A percentile compares a stretch with the other conserved stretches of the same genome.
Conservation (phyloP, 2,888 invertebrate genomes). For the Agonum fuliginosum region DNA sequence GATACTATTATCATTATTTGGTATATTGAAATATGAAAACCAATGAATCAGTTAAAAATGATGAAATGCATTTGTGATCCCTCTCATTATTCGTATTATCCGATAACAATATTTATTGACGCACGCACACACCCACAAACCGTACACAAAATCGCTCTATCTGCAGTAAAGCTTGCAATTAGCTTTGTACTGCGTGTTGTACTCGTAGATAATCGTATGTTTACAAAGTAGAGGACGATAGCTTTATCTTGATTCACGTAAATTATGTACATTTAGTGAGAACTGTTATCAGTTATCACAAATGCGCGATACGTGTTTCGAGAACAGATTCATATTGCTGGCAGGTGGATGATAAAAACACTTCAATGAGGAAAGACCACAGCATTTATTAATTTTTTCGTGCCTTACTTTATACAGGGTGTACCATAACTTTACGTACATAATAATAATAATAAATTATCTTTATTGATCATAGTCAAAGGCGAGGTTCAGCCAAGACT, state of each 20-base stretch:
- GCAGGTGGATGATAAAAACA: slow-evolving; percentile 21
- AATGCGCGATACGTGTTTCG: slow-evolving; percentile 14
- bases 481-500: too few relatives aligned
- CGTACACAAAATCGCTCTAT: slow-evolving; percentile 32
- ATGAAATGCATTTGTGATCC: too few relatives aligned
- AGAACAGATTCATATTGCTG: slow-evolving; percentile 36
- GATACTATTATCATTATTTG: too few relatives aligned
- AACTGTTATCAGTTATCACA: slow-evolving; percentile 46
- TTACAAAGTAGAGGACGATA: slow-evolving; percentile 51
- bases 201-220: slow-evolving; percentile 29
- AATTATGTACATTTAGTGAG: slow-evolving; percentile 52
- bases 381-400: too few relatives aligned
- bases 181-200: background rate
- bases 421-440: too few relatives aligned
- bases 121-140: background rate
- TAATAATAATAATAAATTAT: too few relatives aligned
- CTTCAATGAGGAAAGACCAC: slow-evolving; percentile 2
- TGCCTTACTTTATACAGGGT: too few relatives aligned
- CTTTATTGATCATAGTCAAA: too few relatives aligned
- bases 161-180: slow-evolving; percentile 41
- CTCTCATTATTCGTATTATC: too few relatives aligned
- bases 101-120: slow-evolving; percentile 34
- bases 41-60: too few relatives aligned
- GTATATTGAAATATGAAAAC: too few relatives aligned
- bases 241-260: slow-evolving; percentile 55